A percentile compares a stretch with the other conserved stretches of the same genome.
These are phyloP conservation scores for Conops quadrifasciatus DNA, from an alignment of 2,888 invertebrate genomes.

Conservation along the genomic window DNA sequence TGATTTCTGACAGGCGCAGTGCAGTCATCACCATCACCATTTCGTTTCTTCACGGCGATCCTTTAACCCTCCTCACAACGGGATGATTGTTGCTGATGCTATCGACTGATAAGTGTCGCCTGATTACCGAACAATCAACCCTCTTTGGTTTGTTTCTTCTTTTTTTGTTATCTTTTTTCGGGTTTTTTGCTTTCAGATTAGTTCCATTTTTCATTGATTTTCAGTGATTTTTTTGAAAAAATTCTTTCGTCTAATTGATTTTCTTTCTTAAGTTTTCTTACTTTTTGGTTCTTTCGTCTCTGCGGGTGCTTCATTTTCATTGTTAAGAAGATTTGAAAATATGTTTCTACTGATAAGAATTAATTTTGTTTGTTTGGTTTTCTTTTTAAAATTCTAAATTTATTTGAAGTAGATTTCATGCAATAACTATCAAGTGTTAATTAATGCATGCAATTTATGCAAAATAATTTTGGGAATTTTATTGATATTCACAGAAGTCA, in stretches of 20 bases:
- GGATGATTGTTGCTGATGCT: too few species aligned
- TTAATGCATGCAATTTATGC: not conserved
- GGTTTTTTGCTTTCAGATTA: not conserved
- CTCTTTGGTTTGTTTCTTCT: constrained; percentile 2
- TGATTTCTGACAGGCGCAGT: constrained; percentile 33
- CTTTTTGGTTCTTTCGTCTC: not conserved
- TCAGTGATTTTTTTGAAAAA: not conserved
- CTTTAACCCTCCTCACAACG: not conserved
- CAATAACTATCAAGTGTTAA: too few species aligned
- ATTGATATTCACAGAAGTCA: too few species aligned
- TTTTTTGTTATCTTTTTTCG: not conserved
- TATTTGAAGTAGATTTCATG: too few species aligned
- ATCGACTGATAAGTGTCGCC: too few species aligned
- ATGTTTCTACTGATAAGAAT: constrained; percentile 7
- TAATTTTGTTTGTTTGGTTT: not conserved
- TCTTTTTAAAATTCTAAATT: too few species aligned
- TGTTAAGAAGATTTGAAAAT: not conserved
- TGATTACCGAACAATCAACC: not conserved
- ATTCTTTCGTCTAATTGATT: constrained; percentile 23
- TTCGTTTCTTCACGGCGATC: constrained; percentile 20
- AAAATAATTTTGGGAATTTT: not conserved
- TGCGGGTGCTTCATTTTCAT: constrained; percentile 13
- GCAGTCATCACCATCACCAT: not conserved
- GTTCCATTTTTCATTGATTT: constrained; percentile 23
- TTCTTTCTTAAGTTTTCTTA: not conserved